Base-by-base conservation (phyloP, 2,113 vertebrate genomes). In the Oxyura jamaicensis region DNA sequence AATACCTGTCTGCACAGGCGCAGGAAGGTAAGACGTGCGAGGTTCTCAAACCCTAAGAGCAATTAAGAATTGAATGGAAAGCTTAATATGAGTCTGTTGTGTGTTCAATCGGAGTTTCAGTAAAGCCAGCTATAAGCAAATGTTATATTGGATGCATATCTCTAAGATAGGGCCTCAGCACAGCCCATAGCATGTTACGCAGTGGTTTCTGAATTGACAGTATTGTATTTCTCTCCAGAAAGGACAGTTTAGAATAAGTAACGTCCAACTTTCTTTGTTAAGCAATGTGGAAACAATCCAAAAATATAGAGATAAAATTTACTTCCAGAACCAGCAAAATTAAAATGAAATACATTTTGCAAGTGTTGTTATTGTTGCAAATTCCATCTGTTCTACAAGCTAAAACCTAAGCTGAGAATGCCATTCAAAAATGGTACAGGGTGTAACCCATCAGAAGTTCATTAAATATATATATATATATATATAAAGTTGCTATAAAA, bases 331-430 rank as follows among this genome's bases (percentile, higher is more conserved):
- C 7, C 4, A 82, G 65, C 8, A 92, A 97, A 96, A 94, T 88
- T 56, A 36, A 95, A 93, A 62, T 91, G 84, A 89, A 93, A 93
- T 91, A 79, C 44, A 82, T 90, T 74, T 77, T 95, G 55, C 74
- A 97, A 95, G 68, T 83, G 33, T 13, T 97, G 65, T n/a, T 80
- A 62, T 53, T 88, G 48, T 89, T 19, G 20, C 33, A 74, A 88
- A 91, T 28, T 86, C 31, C 52, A 91, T 95, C 53, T 91, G 83
- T 68, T 97, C 82, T 68, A 8, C 35, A 96, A 95, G 86, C 74
- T 94, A 88, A 96, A 95, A 88, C 80, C 88, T n/a, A 17, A 74
- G 59, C 59, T 91, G 82, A 63, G 21, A 90, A 62, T 94, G 93
- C 42, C 83, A 75, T 52, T 23, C 48, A 83, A 88, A 93, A 87